phyloP scores from a whole-genome alignment of 2,888 invertebrate species.

The Ophion slaviceki region DNA sequence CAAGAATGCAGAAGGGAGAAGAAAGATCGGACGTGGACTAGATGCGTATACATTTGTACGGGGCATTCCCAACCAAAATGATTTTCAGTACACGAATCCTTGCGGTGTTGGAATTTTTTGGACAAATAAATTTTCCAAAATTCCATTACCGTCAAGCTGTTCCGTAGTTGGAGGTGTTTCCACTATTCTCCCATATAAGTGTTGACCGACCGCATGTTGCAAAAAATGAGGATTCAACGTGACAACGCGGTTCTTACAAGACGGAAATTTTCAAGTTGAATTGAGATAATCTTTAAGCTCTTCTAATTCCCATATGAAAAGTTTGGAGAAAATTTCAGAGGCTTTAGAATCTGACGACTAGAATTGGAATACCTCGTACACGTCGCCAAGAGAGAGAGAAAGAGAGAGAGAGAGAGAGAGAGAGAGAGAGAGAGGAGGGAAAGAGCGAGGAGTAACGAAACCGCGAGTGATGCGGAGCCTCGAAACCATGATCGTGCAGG shows the following conservation, averaged over 20 bases:
- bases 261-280: no score
- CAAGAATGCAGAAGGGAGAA: conserved; percentile 20
- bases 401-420: conserved; percentile 23
- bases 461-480: conserved; percentile 43
- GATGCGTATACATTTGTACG: neutral
- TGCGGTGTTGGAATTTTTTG: no score
- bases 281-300: no score
- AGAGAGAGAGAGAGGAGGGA: conserved; percentile 36
- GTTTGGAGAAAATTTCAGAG: no score
- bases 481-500: conserved; percentile 48
- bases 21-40: conserved; percentile 6
- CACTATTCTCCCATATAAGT: no score
- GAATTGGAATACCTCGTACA: neutral
- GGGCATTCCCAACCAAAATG: neutral
- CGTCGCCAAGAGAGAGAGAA: conserved; percentile 15
- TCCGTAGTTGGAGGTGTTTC: no score
- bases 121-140: no score
- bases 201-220: no score
- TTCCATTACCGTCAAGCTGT: no score
- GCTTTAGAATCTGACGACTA: neutral
- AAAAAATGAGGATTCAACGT: no score
- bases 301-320: no score
- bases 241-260: no score
- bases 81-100: neutral
- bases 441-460: conserved; percentile 34